Conservation (phyloP, 2,113 vertebrate genomes). For the Cynopterus brachyotis region DNA sequence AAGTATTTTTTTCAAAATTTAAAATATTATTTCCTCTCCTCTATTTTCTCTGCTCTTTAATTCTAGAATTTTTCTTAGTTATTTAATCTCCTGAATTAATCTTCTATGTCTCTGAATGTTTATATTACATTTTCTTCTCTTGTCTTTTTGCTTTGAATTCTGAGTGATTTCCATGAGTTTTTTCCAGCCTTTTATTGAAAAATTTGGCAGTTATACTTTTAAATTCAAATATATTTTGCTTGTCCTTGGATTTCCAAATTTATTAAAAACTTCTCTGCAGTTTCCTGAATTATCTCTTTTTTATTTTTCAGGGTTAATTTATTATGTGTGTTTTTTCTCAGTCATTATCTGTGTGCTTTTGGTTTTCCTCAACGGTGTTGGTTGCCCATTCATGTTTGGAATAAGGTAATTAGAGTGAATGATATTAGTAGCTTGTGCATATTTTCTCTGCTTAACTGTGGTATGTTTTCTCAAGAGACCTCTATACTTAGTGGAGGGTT, state of each 20-base stretch:
- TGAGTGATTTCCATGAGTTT: background rate
- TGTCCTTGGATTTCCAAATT: background rate
- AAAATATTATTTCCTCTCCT: background rate
- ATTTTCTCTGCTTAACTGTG: background rate
- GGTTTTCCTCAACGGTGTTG: background rate
- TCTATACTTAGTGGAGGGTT: background rate
- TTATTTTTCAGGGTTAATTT: background rate
- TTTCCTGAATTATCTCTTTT: background rate
- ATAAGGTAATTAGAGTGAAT: background rate
- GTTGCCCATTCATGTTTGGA: background rate
- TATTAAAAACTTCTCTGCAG: background rate
- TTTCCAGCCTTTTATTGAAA: background rate
- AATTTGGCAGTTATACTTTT: background rate
- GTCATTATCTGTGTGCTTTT: background rate
- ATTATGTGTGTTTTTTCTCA: background rate
- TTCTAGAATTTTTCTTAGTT: constrained; percentile 4
- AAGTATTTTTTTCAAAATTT: background rate
- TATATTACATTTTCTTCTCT: constrained; percentile 5
- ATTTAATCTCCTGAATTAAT: background rate
- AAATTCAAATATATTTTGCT: background rate
- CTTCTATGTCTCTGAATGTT: background rate
- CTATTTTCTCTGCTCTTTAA: constrained; percentile 16
- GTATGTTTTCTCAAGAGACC: background rate
- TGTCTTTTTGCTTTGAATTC: background rate
- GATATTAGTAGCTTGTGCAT: background rate